phyloP scores from a whole-genome alignment of 2,797 vertebrate species.

The Cygnus olor region DNA sequence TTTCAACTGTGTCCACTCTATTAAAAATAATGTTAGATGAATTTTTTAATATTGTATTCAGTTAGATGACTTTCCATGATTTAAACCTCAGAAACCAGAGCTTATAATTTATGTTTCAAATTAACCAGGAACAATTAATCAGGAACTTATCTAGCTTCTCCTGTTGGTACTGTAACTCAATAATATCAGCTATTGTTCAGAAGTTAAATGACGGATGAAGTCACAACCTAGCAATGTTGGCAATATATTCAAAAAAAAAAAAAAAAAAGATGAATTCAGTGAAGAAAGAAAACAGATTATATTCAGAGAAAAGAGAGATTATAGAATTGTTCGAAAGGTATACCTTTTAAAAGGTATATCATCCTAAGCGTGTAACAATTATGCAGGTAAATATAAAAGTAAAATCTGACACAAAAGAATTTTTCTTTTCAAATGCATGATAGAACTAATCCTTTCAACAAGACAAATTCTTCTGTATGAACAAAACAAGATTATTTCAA shows the following conservation, averaged over 20 bases:
- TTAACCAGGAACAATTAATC: background rate
- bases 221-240: background rate
- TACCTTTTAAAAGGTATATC: background rate
- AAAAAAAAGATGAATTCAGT: background rate
- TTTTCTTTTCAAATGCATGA: background rate
- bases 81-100: background rate
- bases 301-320: background rate
- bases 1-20: background rate
- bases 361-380: background rate
- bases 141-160: background rate
- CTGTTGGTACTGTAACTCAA: background rate
- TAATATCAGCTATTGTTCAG: background rate
- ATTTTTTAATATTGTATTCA: background rate
- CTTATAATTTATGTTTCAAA: background rate
- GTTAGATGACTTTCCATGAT: background rate
- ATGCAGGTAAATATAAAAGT: background rate
- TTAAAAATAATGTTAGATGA: background rate
- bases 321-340: background rate
- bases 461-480: background rate
- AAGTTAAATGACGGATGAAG: background rate
- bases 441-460: background rate
- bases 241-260: background rate
- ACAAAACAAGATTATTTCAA: background rate
- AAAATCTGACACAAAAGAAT: background rate
- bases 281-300: background rate